A percentile compares a stretch with the other conserved stretches of the same genome.
Conservation (phyloP, 2,113 vertebrate genomes). For the Ptyas mucosa region DNA sequence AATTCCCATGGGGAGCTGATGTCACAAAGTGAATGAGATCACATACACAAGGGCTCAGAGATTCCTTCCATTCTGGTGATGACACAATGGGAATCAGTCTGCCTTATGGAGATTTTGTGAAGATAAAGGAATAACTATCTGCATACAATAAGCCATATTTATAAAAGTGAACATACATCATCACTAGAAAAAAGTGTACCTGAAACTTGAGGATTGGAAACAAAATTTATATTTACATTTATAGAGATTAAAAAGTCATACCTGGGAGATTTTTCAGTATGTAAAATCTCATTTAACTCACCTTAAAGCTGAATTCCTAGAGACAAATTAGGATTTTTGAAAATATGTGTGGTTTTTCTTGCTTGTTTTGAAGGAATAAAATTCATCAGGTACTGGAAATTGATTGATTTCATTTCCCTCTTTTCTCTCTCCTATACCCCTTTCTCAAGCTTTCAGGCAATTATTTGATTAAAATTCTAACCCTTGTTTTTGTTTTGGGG, state of each 20-base stretch:
- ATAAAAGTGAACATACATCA: background rate
- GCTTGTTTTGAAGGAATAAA: slow-evolving; percentile 45
- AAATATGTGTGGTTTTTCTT: slow-evolving; percentile 26
- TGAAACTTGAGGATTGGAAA: background rate
- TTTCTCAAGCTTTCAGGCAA: slow-evolving; percentile 10
- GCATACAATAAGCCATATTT: background rate
- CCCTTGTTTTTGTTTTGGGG: background rate
- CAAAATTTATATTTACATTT: background rate
- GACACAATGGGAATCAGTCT: background rate
- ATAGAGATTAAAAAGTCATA: background rate
- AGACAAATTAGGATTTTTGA: slow-evolving; percentile 8
- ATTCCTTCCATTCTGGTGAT: background rate
- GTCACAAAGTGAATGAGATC: background rate
- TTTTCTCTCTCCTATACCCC: accelerated
- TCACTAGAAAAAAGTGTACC: background rate
- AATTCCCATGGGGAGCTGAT: background rate
- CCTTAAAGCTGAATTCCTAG: slow-evolving; percentile 5
- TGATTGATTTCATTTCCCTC: background rate
- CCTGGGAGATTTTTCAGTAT: background rate
- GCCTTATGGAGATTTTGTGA: background rate
- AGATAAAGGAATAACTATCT: background rate
- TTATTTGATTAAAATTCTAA: slow-evolving; percentile 43
- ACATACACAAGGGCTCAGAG: background rate
- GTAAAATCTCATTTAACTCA: background rate
- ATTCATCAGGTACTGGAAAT: background rate